phyloP scores from a whole-genome alignment of 2,113 vertebrate genomes.

The Amphilophus citrinellus region DNA sequence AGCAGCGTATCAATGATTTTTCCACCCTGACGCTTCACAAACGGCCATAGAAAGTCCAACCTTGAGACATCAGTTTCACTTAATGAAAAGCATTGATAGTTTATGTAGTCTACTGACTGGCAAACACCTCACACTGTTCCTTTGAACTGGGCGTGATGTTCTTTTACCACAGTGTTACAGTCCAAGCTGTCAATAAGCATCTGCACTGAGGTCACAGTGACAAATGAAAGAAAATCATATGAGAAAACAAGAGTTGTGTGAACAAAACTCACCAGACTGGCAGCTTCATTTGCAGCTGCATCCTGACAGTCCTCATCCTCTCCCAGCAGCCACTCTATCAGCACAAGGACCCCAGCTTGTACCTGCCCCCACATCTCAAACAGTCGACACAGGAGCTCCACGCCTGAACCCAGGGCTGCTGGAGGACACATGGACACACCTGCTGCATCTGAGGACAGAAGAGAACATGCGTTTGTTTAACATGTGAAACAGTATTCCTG shows the following conservation, averaged over 20 bases:
- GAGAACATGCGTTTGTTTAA: background rate
- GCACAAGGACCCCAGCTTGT: conserved; percentile 69
- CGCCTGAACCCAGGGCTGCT: conserved; percentile 85
- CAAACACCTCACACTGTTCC: background rate
- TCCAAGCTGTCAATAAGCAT: conserved; percentile 5
- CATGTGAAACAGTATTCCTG: too few relatives aligned
- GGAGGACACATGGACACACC: conserved; percentile 85
- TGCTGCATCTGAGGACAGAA: conserved; percentile 76
- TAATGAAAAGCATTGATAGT: background rate
- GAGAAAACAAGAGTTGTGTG: too few relatives aligned
- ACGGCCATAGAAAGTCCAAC: background rate
- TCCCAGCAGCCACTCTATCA: conserved; percentile 90
- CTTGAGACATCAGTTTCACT: background rate
- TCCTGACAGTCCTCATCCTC: conserved; percentile 58
- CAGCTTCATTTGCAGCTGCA: conserved; percentile 38
- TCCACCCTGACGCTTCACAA: background rate
- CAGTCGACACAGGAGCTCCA: conserved; percentile 86
- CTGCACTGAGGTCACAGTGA: background rate
- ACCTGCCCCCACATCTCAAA: conserved; percentile 84
- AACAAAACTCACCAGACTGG: conserved; percentile 67
- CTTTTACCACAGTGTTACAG: background rate
- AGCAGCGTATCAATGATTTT: background rate
- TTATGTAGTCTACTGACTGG: background rate
- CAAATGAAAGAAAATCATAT: background rate
- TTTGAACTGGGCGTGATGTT: background rate